Percentiles rank a stretch among this genome's conserved stretches.
These are phyloP conservation scores for Anneissia japonica DNA, from an alignment of 35 echinoderm and acorn worm genomes.

Conservation along the genomic window DNA sequence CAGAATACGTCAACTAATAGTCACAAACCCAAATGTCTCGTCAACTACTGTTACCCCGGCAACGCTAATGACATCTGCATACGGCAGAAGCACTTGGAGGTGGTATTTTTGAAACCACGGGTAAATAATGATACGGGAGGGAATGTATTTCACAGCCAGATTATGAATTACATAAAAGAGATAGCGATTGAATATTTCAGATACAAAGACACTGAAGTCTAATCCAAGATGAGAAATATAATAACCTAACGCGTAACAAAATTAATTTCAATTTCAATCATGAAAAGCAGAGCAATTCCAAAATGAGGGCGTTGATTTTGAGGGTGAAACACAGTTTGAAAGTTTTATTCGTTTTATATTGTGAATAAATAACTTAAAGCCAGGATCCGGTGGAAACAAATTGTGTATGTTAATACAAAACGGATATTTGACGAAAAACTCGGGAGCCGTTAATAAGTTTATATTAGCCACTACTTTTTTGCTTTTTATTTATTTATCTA, in stretches of 20 bases:
- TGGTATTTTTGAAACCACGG: background rate
- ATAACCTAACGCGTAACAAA: background rate
- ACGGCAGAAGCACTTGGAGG: background rate
- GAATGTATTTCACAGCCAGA: background rate
- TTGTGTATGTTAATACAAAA: too few relatives aligned
- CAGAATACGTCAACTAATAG: background rate
- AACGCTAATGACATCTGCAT: background rate
- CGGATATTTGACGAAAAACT: too few relatives aligned
- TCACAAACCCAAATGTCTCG: background rate
- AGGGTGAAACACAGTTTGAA: too few relatives aligned
- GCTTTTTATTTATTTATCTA: too few relatives aligned
- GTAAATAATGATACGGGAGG: background rate
- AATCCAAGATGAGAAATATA: background rate
- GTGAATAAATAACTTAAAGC: too few relatives aligned
- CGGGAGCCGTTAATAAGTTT: too few relatives aligned
- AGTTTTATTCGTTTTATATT: too few relatives aligned
- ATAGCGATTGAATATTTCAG: background rate
- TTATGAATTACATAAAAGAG: background rate
- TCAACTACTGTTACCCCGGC: background rate
- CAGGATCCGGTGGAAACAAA: too few relatives aligned
- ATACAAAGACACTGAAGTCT: background rate
- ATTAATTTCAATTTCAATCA: background rate
- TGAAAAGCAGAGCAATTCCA: background rate
- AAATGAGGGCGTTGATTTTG: background rate
- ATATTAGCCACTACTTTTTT: too few relatives aligned